These are phyloP conservation scores for Picathartes gymnocephalus DNA, from an alignment of 2,113 vertebrate species.

Conservation along the genomic window DNA sequence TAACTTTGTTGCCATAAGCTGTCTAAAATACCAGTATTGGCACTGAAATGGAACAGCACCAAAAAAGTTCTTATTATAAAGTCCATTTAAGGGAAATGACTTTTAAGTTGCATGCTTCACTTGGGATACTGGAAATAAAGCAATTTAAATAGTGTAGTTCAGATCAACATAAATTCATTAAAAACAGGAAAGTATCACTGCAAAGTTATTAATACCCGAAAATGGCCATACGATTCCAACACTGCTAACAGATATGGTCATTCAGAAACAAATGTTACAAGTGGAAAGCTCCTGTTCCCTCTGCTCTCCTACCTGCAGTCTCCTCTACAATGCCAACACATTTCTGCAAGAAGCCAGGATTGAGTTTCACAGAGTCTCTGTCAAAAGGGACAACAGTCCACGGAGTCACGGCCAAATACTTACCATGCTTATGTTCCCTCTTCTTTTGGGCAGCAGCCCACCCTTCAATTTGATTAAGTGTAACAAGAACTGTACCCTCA, in stretches of 20 bases:
- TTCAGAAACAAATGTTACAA: not conserved
- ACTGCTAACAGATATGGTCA: not conserved
- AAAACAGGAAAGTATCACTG: not conserved
- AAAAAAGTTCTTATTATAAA: not conserved
- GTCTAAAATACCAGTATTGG: not conserved
- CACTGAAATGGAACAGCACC: not conserved
- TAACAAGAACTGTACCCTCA: not conserved
- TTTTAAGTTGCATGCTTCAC: not conserved
- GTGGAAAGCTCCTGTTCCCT: not conserved
- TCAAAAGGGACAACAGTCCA: not conserved
- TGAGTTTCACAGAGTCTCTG: not conserved
- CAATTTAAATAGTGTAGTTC: not conserved
- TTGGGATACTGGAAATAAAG: not conserved
- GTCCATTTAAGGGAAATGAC: not conserved
- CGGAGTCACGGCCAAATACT: not conserved
- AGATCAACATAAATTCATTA: not conserved
- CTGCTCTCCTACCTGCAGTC: not conserved
- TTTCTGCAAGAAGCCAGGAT: not conserved
- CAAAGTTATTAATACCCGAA: not conserved
- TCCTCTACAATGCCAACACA: not conserved
- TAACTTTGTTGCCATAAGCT: not conserved
- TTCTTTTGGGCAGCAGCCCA: not conserved
- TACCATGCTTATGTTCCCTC: not conserved
- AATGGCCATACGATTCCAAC: not conserved
- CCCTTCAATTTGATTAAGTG: not conserved